Evolutionary conservation across 2,888 invertebrate species (phyloP).

Genomic region (Rotaria socialis): DNA sequence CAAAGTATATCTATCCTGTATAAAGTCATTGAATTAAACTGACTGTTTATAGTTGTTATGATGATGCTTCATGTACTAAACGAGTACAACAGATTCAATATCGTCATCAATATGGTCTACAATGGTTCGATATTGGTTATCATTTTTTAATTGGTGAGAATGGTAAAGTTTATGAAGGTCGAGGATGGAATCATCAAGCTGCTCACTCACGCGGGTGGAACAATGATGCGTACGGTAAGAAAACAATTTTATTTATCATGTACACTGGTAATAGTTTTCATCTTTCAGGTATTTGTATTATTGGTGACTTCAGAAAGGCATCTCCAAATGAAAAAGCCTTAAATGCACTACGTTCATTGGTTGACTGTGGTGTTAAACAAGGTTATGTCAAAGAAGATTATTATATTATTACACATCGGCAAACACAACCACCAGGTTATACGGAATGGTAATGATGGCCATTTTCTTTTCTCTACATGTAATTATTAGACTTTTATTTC

Average conservation of each 20-base stretch:
- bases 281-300: constrained; percentile 51
- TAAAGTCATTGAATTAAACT: background rate
- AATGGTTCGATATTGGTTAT: constrained; percentile 60
- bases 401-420: constrained; percentile 51
- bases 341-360: constrained; percentile 50
- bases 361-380: constrained; percentile 50
- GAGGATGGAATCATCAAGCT: constrained; percentile 49
- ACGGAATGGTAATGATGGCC: background rate
- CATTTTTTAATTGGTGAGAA: constrained; percentile 49
- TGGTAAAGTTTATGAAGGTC: constrained; percentile 49
- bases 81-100: too few relatives aligned
- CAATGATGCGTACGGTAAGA: constrained; percentile 53
- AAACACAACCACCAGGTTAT: background rate
- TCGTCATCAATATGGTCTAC: constrained; percentile 60
- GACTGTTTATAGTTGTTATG: constrained; percentile 43
- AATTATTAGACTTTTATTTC: too few relatives aligned
- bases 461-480: background rate
- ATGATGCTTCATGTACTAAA: constrained; percentile 47
- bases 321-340: constrained; percentile 51
- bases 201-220: constrained; percentile 61
- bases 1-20: background rate
- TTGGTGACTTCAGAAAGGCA: constrained; percentile 52
- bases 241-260: background rate
- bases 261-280: background rate
- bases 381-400: constrained; percentile 50